A percentile compares a stretch with the other conserved stretches of the same genome.
Evolutionary conservation across 2,888 invertebrate genomes (phyloP).

Genomic region (Acrobasis consociella): DNA sequence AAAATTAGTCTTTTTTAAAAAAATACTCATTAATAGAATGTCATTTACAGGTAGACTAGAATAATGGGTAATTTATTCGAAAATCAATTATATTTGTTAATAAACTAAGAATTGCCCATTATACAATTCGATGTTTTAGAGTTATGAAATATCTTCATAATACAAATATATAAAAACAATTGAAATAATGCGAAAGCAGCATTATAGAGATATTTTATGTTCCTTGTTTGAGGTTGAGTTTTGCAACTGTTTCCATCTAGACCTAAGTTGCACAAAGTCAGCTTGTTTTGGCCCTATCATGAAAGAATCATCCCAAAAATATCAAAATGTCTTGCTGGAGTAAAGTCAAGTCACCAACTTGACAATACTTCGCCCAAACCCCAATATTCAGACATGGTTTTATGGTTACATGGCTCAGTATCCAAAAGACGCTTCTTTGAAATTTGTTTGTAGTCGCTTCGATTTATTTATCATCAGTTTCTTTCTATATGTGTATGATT

Average conservation of each 20-base stretch:
- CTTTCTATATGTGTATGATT: slow-evolving; percentile 72
- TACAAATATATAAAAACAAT: background rate
- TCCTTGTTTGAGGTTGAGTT: slow-evolving; percentile 2
- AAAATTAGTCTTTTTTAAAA: background rate
- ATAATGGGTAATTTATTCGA: background rate
- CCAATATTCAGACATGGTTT: slow-evolving; percentile 20
- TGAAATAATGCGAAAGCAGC: background rate
- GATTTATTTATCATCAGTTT: slow-evolving; percentile 56
- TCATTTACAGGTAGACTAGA: slow-evolving; percentile 7
- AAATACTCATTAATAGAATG: background rate
- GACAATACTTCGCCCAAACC: slow-evolving; percentile 4
- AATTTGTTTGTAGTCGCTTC: slow-evolving; percentile 68
- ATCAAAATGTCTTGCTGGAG: background rate
- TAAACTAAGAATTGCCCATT: background rate
- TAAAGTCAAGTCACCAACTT: slow-evolving; percentile 8
- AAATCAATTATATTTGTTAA: background rate
- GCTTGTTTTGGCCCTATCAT: slow-evolving; percentile 2
- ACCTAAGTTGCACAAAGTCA: slow-evolving; percentile 17
- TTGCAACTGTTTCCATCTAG: slow-evolving; percentile 11
- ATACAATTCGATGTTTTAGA: background rate
- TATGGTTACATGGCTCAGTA: slow-evolving; percentile 38
- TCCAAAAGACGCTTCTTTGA: slow-evolving; percentile 59
- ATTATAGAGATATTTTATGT: slow-evolving; percentile 1
- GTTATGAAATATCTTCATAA: background rate
- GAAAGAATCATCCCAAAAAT: background rate